phyloP scores from a whole-genome alignment of 2,888 invertebrate species.

The Mellilla xanthometata region DNA sequence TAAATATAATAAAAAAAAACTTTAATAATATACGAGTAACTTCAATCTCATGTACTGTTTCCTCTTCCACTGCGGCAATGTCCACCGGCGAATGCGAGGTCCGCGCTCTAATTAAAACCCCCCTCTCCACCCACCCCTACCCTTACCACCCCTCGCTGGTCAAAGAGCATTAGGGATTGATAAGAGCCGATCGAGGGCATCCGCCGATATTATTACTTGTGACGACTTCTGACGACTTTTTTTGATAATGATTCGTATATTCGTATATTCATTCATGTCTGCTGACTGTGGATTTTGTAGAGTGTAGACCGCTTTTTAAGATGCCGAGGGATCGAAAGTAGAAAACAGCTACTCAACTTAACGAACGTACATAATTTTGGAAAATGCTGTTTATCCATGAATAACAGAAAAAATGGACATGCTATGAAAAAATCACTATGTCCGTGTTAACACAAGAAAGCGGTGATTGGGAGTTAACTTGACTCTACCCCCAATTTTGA shows the following conservation, averaged over 20 bases:
- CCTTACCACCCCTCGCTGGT: constrained; percentile 33
- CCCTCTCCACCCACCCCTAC: constrained; percentile 45
- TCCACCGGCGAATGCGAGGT: constrained; percentile 58
- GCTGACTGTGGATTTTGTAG: background rate
- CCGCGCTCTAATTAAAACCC: constrained; percentile 77
- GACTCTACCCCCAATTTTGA: too few relatives aligned
- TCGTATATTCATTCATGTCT: background rate
- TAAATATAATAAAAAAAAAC: too few relatives aligned
- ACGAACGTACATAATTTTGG: too few relatives aligned
- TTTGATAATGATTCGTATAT: background rate
- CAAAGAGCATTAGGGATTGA: constrained; percentile 49
- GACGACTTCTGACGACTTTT: constrained; percentile 13
- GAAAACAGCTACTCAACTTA: too few relatives aligned
- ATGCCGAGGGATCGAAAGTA: too few relatives aligned
- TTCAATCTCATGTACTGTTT: constrained; percentile 10
- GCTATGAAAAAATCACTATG: too few relatives aligned
- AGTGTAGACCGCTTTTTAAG: background rate
- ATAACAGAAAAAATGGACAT: too few relatives aligned
- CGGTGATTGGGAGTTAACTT: too few relatives aligned
- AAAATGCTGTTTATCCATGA: too few relatives aligned
- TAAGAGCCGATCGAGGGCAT: constrained; percentile 30
- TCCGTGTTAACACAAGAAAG: too few relatives aligned
- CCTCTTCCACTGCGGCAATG: constrained; percentile 27
- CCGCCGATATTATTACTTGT: constrained; percentile 24
- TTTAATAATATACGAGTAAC: too few relatives aligned